Conservation (phyloP, 2,113 vertebrate species). For the Eulacestoma nigropectus region DNA sequence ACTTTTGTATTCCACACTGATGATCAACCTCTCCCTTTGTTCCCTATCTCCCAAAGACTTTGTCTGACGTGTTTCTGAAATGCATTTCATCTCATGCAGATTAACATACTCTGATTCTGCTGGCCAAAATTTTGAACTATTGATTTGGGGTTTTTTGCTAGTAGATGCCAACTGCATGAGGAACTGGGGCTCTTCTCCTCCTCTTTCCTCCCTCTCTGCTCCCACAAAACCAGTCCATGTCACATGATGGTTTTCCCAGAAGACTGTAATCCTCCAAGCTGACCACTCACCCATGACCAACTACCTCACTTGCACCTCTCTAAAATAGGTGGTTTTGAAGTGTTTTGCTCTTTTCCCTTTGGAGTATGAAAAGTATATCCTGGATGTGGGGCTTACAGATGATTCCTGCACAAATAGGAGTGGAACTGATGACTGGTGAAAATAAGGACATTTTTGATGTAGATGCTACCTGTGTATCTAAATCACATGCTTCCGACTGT, state of each 20-base stretch:
- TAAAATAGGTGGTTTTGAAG: not conserved
- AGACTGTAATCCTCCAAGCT: not conserved
- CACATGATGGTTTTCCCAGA: not conserved
- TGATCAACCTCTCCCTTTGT: not conserved
- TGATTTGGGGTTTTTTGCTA: not conserved
- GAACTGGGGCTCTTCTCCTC: not conserved
- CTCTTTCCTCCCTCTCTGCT: not conserved
- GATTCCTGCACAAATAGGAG: not conserved
- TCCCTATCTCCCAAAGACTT: not conserved
- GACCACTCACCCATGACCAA: not conserved
- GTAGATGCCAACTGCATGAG: not conserved
- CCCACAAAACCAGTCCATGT: not conserved
- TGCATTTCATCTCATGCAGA: not conserved
- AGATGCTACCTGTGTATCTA: rapidly evolving
- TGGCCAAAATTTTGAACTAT: not conserved
- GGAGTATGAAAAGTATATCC: not conserved
- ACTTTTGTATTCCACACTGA: not conserved
- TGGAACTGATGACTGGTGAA: not conserved
- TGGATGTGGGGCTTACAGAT: not conserved
- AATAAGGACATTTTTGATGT: not conserved
- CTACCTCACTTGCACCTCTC: not conserved
- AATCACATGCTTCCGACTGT: rapidly evolving
- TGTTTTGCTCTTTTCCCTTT: not conserved
- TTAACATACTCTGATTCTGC: not conserved
- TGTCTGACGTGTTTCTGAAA: not conserved